Percentiles rank a stretch among this genome's conserved stretches.
These are phyloP conservation scores for Malaclemys terrapin DNA, from an alignment of 2,113 vertebrate species.

Conservation along the genomic window DNA sequence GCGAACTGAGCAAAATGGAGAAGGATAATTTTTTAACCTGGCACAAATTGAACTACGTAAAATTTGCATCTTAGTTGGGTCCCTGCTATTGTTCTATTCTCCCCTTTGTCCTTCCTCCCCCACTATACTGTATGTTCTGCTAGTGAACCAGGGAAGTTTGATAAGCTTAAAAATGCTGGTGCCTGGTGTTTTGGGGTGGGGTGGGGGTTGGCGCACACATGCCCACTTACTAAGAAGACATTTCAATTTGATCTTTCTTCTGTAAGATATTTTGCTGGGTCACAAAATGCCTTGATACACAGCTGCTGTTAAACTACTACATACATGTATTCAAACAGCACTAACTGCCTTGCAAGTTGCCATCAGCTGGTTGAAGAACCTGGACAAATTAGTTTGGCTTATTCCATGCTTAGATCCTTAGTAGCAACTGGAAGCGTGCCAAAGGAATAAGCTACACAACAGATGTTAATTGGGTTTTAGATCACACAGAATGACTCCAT, in stretches of 20 bases:
- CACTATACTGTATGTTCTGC: slow-evolving; percentile 30
- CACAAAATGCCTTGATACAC: slow-evolving; percentile 24
- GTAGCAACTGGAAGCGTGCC: not conserved
- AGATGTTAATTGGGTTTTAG: slow-evolving; percentile 60
- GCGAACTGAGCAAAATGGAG: fast-evolving
- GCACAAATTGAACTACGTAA: not conserved
- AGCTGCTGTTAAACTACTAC: not conserved
- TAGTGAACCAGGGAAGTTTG: slow-evolving; percentile 38
- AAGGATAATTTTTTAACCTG: not conserved
- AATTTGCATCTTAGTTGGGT: not conserved
- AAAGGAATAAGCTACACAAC: slow-evolving; percentile 38
- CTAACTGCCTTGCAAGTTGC: not conserved
- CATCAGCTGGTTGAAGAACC: not conserved
- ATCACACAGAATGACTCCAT: slow-evolving; percentile 19
- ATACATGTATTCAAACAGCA: too few relatives aligned
- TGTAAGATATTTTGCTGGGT: not conserved
- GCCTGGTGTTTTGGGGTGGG: not conserved
- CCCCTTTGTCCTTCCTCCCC: not conserved
- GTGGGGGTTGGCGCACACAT: not conserved
- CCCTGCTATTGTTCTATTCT: not conserved
- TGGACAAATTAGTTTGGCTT: slow-evolving; percentile 52
- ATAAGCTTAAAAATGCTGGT: slow-evolving; percentile 35
- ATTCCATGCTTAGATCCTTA: slow-evolving; percentile 1
- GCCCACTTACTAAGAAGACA: not conserved
- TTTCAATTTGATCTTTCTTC: not conserved